Conservation (phyloP, 1,140 invertebrate species). For the Meloidogyne exigua region DNA sequence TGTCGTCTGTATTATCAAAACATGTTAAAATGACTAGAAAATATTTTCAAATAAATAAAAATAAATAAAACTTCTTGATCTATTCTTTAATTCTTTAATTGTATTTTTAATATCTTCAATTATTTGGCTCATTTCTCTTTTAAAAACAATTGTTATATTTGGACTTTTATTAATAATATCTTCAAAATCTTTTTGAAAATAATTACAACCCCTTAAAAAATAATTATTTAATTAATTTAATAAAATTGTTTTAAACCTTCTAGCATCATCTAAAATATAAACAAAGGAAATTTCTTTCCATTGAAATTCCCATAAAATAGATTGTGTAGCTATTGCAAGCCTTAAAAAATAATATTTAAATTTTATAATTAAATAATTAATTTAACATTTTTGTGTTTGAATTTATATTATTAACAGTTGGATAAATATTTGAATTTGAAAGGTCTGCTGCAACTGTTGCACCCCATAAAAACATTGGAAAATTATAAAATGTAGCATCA, state of each 20-base stretch:
- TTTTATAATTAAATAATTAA: not conserved
- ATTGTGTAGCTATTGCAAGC: constrained; percentile 21
- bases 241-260: constrained; percentile 6
- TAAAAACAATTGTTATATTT: constrained; percentile 18
- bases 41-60: not conserved
- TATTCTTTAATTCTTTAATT: constrained; percentile 17
- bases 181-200: constrained; percentile 37
- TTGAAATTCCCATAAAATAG: constrained; percentile 31
- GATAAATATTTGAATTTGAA: constrained; percentile 24
- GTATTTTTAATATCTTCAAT: constrained; percentile 29
- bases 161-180: constrained; percentile 7
- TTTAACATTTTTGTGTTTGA: constrained; percentile 25
- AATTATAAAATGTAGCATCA: constrained; percentile 43
- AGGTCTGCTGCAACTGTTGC: constrained; percentile 36
- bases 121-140: constrained; percentile 9
- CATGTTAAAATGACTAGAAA: constrained; percentile 40
- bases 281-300: constrained; percentile 46
- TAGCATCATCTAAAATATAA: constrained; percentile 33
- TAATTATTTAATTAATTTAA: not conserved
- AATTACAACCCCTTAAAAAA: constrained; percentile 38
- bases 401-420: constrained; percentile 35
- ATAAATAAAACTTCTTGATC: constrained; percentile 28
- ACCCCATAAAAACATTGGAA: constrained; percentile 49
- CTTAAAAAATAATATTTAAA: constrained; percentile 11
- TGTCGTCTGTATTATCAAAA: constrained; percentile 35